A percentile compares a stretch with the other conserved stretches of the same genome.
These are phyloP conservation scores for Folsomia candida DNA, from an alignment of 2,888 invertebrate genomes.

Conservation along the genomic window DNA sequence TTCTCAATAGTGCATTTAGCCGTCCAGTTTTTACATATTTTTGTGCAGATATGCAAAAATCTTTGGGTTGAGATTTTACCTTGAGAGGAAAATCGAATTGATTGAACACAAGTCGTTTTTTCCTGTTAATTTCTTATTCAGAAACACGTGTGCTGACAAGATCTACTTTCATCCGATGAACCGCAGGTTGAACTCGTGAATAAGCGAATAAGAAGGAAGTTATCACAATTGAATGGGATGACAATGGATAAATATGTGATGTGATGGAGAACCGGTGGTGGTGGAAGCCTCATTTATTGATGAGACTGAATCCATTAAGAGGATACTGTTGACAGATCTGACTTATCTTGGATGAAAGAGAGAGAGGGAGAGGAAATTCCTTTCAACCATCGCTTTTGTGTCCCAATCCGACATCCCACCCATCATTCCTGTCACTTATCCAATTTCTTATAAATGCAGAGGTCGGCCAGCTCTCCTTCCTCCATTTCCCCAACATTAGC, in stretches of 20 bases:
- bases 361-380: background rate
- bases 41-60: too few relatives aligned
- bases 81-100: too few relatives aligned
- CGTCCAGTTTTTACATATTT: too few relatives aligned
- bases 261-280: background rate
- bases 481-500: background rate
- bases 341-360: background rate
- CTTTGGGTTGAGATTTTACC: too few relatives aligned
- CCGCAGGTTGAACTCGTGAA: too few relatives aligned
- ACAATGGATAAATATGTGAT: background rate
- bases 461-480: too few relatives aligned
- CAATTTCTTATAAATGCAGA: conserved; percentile 1
- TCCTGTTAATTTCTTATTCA: too few relatives aligned
- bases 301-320: conserved; percentile 1
- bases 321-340: conserved; percentile 9
- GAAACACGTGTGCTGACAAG: too few relatives aligned
- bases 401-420: background rate
- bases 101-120: too few relatives aligned
- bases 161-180: too few relatives aligned
- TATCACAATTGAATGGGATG: background rate
- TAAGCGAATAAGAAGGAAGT: background rate
- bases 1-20: too few relatives aligned
- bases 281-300: background rate
- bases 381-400: background rate
- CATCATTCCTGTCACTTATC: conserved; percentile 13